phyloP scores from a whole-genome alignment of 2,888 invertebrate species.

The Caenorhabditis uteleia region DNA sequence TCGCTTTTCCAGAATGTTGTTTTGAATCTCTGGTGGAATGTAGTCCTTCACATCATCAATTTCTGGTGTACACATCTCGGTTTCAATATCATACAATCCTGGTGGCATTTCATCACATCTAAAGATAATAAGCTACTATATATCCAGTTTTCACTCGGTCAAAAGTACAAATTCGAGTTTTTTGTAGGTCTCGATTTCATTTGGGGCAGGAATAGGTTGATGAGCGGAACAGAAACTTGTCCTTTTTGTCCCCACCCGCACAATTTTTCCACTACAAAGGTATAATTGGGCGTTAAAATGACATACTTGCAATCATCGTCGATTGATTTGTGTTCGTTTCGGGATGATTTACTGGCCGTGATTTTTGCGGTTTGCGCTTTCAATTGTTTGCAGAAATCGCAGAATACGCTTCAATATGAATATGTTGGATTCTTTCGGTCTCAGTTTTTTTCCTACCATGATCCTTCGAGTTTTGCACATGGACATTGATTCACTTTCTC shows the following conservation, averaged over 20 bases:
- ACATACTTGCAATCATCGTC: constrained; percentile 60
- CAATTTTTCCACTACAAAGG: too few species aligned
- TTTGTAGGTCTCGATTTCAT: too few species aligned
- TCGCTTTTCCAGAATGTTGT: constrained; percentile 67
- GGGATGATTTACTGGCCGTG: constrained; percentile 49
- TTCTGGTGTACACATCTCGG: constrained; percentile 70
- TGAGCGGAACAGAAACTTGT: too few species aligned
- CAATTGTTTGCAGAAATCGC: constrained; percentile 68
- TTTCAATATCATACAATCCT: constrained; percentile 69
- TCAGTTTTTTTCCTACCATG: constrained; percentile 59
- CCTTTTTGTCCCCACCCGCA: constrained; percentile 1
- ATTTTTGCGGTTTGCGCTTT: constrained; percentile 61
- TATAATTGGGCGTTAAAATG: constrained; percentile 2
- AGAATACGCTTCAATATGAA: constrained; percentile 61
- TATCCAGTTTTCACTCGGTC: too few species aligned
- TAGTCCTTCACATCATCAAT: constrained; percentile 68
- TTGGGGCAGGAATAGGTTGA: too few species aligned
- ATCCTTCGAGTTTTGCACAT: constrained; percentile 67
- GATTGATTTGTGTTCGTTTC: constrained; percentile 46
- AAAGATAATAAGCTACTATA: constrained; percentile 3
- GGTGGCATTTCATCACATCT: constrained; percentile 68
- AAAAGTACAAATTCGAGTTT: too few species aligned
- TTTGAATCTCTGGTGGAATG: constrained; percentile 68
- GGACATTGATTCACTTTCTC: constrained; percentile 69
- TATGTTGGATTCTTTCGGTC: too few species aligned